phyloP scores from a whole-genome alignment of 2,113 vertebrate genomes.

The Heterocephalus glaber region DNA sequence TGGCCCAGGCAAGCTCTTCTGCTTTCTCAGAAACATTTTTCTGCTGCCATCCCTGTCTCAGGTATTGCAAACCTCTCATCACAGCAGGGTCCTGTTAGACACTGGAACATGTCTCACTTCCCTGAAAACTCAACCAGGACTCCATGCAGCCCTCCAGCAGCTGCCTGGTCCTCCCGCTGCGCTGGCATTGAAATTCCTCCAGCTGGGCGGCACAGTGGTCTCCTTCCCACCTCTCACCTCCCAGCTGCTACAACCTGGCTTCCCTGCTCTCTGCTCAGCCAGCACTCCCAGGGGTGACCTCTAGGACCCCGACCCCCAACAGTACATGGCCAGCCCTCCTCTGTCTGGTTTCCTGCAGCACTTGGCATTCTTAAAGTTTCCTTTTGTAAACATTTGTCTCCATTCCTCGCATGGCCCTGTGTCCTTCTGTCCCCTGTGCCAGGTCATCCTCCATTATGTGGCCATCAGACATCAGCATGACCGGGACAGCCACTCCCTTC shows the following conservation, averaged over 20 bases:
- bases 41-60: neutral
- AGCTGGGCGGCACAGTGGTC: neutral
- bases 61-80: neutral
- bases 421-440: neutral
- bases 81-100: neutral
- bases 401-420: fast-evolving
- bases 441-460: no score
- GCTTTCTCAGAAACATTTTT: neutral
- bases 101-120: neutral
- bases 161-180: neutral
- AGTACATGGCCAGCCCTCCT: no score
- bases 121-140: neutral
- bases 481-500: neutral
- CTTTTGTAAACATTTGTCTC: neutral
- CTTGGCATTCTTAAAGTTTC: fast-evolving
- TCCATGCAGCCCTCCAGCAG: neutral
- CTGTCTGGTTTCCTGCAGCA: neutral
- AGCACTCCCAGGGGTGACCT: neutral
- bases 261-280: neutral
- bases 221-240: fast-evolving
- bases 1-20: no score
- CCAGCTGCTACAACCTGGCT: neutral
- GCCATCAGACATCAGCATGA: neutral
- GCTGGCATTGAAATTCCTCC: neutral
- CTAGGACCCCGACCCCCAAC: neutral